Percentiles rank a stretch among this genome's conserved stretches.
Conservation (phyloP, 2,888 invertebrate genomes). For the Microchrysa polita region DNA sequence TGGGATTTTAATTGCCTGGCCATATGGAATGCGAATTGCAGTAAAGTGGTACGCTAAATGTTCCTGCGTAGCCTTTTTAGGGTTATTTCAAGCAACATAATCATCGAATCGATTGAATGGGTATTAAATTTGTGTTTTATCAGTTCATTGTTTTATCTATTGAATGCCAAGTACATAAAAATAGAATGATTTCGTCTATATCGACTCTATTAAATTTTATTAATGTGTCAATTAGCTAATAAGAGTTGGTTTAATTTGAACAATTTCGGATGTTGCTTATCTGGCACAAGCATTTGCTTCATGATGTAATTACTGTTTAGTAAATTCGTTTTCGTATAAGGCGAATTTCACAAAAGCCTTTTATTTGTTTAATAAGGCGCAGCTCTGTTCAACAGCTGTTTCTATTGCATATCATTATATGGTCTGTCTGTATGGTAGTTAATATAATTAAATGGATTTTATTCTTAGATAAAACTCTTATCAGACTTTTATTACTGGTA, state of each 20-base stretch:
- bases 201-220: constrained; percentile 40
- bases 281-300: constrained; percentile 27
- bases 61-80: neutral
- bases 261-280: constrained; percentile 36
- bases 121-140: constrained; percentile 17
- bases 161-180: constrained; percentile 11
- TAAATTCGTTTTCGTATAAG: constrained; percentile 30
- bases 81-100: neutral
- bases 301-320: constrained; percentile 36
- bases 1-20: constrained; percentile 42
- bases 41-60: neutral
- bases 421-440: constrained; percentile 39
- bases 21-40: constrained; percentile 26
- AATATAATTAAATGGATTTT: constrained; percentile 44
- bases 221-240: constrained; percentile 34
- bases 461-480: neutral
- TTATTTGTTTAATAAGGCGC: constrained; percentile 9
- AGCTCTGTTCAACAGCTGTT: constrained; percentile 43
- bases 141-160: constrained; percentile 18
- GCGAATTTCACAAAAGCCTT: constrained; percentile 3
- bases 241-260: neutral
- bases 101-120: constrained; percentile 1
- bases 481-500: too few relatives aligned
- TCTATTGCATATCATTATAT: constrained; percentile 33
- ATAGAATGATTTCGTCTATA: neutral